Conservation (phyloP, 1,140 invertebrate genomes). For the Lucilia cuprina region DNA sequence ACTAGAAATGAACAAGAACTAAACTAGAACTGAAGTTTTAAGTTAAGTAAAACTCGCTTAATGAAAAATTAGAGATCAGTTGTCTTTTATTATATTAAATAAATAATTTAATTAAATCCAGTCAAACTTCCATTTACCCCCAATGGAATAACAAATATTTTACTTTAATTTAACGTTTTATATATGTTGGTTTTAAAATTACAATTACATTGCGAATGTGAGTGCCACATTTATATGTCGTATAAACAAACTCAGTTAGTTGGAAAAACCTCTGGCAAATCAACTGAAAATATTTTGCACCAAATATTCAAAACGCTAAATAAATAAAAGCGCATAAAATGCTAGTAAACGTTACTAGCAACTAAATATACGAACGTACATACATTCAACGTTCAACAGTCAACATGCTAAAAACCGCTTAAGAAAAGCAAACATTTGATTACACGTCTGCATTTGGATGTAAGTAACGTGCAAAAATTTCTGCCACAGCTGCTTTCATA, state of each 20-base stretch:
- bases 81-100: no score
- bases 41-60: no score
- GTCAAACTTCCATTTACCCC: neutral
- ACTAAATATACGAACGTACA: neutral
- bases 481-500: neutral
- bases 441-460: neutral
- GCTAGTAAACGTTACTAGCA: neutral
- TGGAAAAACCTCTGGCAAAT: neutral
- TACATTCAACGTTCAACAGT: neutral
- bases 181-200: neutral
- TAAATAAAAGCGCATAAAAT: neutral
- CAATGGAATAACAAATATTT: neutral
- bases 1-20: no score
- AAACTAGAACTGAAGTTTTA: no score
- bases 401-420: neutral
- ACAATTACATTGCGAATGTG: neutral
- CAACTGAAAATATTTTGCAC: neutral
- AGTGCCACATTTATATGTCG: neutral
- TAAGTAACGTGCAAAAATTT: neutral
- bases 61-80: no score
- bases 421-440: constrained; percentile 2
- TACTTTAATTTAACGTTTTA: neutral
- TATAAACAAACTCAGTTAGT: neutral
- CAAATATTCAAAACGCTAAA: constrained; percentile 13
- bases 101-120: no score